Base-by-base conservation (phyloP, 2,888 invertebrate species). In the Eupithecia abbreviata region DNA sequence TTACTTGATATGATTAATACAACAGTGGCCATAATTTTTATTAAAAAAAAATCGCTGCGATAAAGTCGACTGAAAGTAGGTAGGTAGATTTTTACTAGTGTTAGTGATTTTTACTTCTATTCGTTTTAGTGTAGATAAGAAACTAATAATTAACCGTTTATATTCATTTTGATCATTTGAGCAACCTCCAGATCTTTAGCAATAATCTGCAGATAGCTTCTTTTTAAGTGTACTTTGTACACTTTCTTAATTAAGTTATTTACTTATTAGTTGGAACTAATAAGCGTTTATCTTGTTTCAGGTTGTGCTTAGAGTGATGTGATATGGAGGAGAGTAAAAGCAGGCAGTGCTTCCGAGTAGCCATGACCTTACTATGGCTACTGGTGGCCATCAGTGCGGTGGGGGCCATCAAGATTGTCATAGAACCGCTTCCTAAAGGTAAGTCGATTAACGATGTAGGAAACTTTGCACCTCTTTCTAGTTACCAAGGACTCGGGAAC, bases 401-500 rank as follows among this genome's bases (percentile, higher is more conserved):
- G 66, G 87, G 89, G 62, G 93, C 94, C 76, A 90, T 95, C 80
- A 94, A 94, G 87, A 89, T 95, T 68, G 93, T 95, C 72, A 95
- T 95, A 87, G 95, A 95, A 87, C 95, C 95, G 12, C 87, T 95
- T 30, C 95, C 95, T 41, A 95, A 94, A 95, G 95, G 95, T 95
- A 90, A 89, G 91, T 75, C 13, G 7, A 18, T 58, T 41, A 18
- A 41, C 65, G 7, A n/a, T n/a, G 7, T n/a, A 55, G 55, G n/a
- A 55, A 55, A 55, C 3, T 55, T 55, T 7, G 7, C n/a, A 3
- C 2, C 9, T 55, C 2, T 15, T 51, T 15, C 13, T 51, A 5
- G 15, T 51, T 5, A 15, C 49, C 49, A 4, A 4, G 49, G 49
- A 49, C 4, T 12, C 10, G 12, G 12, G 47, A 12, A 47, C 10